A percentile compares a stretch with the other conserved stretches of the same genome.
Evolutionary conservation across 2,888 invertebrate genomes (phyloP).

Genomic region (Apamea monoglypha): DNA sequence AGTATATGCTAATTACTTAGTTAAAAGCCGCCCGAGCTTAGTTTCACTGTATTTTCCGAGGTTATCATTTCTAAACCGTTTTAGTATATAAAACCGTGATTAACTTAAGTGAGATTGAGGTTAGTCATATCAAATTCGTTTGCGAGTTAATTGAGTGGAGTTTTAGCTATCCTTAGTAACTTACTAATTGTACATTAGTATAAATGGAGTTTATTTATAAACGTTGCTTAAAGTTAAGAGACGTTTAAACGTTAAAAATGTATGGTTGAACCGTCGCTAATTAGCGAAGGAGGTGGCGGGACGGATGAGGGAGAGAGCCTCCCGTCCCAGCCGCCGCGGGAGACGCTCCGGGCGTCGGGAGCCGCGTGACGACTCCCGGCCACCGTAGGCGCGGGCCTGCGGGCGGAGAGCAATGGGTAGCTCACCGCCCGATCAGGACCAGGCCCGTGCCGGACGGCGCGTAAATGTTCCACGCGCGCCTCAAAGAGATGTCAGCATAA

Average conservation of each 20-base stretch:
- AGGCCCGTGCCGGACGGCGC: too few relatives aligned
- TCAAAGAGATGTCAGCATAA: too few relatives aligned
- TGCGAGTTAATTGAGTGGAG: slow-evolving; percentile 5
- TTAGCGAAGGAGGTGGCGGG: too few relatives aligned
- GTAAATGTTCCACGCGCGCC: too few relatives aligned
- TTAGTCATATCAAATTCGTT: slow-evolving; percentile 3
- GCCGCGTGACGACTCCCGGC: too few relatives aligned
- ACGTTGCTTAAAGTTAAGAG: not conserved
- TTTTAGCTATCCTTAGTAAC: not conserved
- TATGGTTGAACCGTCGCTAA: not conserved
- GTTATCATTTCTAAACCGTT: slow-evolving; percentile 9
- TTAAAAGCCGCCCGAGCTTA: slow-evolving; percentile 9
- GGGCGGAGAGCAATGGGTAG: too few relatives aligned
- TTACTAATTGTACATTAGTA: too few relatives aligned
- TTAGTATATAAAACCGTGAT: slow-evolving; percentile 24
- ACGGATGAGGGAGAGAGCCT: too few relatives aligned
- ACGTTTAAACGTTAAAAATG: not conserved
- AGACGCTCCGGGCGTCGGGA: too few relatives aligned
- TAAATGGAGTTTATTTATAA: not conserved
- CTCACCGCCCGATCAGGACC: too few relatives aligned
- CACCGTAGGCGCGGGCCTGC: too few relatives aligned
- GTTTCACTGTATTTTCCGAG: slow-evolving; percentile 18
- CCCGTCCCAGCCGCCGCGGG: too few relatives aligned
- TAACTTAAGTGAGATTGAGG: slow-evolving; percentile 11
- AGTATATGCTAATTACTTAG: slow-evolving; percentile 41